Evolutionary conservation across 92 coral and sea anemone species (phyloP).

Genomic region (Scolanthus callimorphus): DNA sequence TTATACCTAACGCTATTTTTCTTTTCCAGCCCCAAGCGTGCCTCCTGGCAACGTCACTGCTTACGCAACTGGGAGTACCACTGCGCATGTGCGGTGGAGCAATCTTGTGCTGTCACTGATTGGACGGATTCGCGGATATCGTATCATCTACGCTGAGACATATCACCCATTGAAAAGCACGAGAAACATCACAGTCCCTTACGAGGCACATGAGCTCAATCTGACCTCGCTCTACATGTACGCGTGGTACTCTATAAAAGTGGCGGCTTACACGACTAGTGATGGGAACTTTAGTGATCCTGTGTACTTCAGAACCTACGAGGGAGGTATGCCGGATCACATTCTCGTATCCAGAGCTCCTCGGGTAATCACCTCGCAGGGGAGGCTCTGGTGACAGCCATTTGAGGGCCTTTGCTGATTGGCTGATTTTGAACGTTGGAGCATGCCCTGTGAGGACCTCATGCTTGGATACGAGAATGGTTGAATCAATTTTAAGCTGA

Average conservation of each 20-base stretch:
- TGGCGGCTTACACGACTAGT: conserved; percentile 37
- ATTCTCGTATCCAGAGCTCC: too few species aligned
- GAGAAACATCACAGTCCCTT: neutral
- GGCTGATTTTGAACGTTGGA: too few species aligned
- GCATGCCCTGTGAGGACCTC: too few species aligned
- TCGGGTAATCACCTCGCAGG: too few species aligned
- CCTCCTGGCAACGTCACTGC: conserved; percentile 41
- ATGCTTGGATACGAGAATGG: too few species aligned
- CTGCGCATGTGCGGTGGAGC: conserved; percentile 47
- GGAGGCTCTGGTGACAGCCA: too few species aligned
- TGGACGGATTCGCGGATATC: conserved; percentile 40
- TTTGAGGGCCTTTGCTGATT: too few species aligned
- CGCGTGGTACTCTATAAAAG: conserved; percentile 31
- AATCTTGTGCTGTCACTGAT: conserved; percentile 13
- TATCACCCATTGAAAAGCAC: neutral
- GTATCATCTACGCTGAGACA: conserved; percentile 15
- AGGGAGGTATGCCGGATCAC: conserved; percentile 47
- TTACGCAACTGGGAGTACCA: conserved; percentile 13
- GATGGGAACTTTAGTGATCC: conserved; percentile 43
- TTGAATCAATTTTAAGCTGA: too few species aligned
- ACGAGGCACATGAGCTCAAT: neutral
- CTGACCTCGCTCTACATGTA: conserved; percentile 20
- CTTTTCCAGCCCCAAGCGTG: conserved; percentile 28
- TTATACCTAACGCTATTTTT: too few species aligned
- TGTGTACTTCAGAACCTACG: conserved; percentile 16